Percentiles rank a stretch among this genome's conserved stretches.
Conservation (phyloP, 2,113 vertebrate species). For the Tragelaphus buxtoni region DNA sequence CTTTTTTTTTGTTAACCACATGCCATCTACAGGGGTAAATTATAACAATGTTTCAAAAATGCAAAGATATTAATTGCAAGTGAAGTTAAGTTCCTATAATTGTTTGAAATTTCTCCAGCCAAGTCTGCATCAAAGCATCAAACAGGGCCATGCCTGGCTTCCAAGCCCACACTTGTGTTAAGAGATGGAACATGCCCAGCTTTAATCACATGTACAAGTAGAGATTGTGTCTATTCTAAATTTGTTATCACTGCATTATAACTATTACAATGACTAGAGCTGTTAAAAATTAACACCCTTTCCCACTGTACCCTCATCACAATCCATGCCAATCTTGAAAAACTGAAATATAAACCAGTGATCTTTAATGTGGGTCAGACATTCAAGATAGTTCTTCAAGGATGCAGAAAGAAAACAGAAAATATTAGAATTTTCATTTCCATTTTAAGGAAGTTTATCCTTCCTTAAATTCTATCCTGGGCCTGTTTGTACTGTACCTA, state of each 20-base stretch:
- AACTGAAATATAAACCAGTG: not conserved
- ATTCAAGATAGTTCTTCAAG: not conserved
- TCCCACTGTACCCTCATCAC: not conserved
- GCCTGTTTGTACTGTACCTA: not conserved
- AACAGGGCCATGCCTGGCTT: not conserved
- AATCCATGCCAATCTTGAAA: not conserved
- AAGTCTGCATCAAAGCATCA: constrained; percentile 40
- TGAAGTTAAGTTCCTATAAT: constrained; percentile 23
- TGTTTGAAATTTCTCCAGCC: constrained; percentile 31
- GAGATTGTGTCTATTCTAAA: constrained; percentile 49
- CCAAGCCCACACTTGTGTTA: constrained; percentile 28
- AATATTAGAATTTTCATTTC: not conserved
- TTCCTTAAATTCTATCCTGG: constrained; percentile 4
- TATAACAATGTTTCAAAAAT: constrained; percentile 43
- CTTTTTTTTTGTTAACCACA: not conserved
- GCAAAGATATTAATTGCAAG: constrained; percentile 24
- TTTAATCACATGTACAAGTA: not conserved
- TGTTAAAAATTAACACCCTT: constrained; percentile 44
- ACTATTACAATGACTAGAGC: constrained; percentile 30
- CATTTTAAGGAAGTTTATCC: not conserved
- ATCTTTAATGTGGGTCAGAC: not conserved
- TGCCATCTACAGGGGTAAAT: constrained; percentile 9
- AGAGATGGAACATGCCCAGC: not conserved
- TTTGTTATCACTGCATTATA: constrained; percentile 22
- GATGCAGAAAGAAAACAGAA: not conserved